Evolutionary conservation across 2,113 vertebrate species (phyloP), one percentile per base, ranked within the genome.

Genomic region (Melierax canorus): DNA sequence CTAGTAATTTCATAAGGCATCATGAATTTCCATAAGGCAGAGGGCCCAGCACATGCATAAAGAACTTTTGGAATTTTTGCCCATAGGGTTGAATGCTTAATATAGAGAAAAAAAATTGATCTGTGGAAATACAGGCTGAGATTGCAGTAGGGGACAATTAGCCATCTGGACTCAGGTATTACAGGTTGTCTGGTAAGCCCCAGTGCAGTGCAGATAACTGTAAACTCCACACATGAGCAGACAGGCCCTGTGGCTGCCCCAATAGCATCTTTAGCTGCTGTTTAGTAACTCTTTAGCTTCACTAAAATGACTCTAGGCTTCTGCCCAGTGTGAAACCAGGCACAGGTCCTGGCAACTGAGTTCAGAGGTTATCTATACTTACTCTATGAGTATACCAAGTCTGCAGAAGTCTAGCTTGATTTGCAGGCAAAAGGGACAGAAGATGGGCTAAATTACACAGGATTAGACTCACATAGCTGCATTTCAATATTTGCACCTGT

Each of bases 1-100:
- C 59, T 89, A 69, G 76, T 91, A 91, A 96, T 95, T 96, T 74
- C 68, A 92, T 75, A 95, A 96, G 75, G 72, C 38, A 91, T 53
- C 38, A 59, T 63, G 79, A 94, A 84, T 94, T 96, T 96, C 89
- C 91, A 78, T 95, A 86, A 86, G 68, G 86, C 80, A 92, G 43
- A 89, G n/a, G n/a, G 69, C 76, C 86, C 51, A 92, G 84, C 76
- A 64, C 11, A 22, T 51, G 69, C 64, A 91, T 56, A 75, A 91
- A 78, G 46, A 91, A 85, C 7, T 11, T 78, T 7, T n/a, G 77
- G 91, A 91, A 95, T 93, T 91, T 90, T 87, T 95, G 73, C 90
- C 81, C 30, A 18, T 64, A 64, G 84, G 80, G 76, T 15, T 92
- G 93, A 87, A 91, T 93, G 39, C 48, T 87, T 90, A 92, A 95